A percentile compares a stretch with the other conserved stretches of the same genome.
phyloP scores from a whole-genome alignment of 2,113 vertebrate species.

The Vicugna pacos region DNA sequence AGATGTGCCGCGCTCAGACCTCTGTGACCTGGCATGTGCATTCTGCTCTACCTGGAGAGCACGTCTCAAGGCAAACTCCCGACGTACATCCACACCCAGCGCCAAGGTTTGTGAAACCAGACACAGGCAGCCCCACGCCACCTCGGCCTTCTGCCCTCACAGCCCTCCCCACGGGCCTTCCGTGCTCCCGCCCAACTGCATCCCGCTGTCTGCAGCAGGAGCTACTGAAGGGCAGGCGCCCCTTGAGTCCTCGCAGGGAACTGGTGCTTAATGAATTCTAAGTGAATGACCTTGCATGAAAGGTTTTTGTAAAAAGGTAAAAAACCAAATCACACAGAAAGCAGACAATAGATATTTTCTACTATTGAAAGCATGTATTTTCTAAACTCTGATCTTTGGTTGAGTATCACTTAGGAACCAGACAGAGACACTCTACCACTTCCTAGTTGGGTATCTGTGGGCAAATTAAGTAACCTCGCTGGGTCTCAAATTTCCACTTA shows the following conservation, averaged over 20 bases:
- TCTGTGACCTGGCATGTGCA: no score
- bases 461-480: no score
- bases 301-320: neutral
- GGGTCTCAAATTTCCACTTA: no score
- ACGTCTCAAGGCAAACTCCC: neutral
- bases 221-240: no score
- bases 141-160: neutral
- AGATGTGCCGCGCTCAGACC: no score
- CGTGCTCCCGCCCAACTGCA: neutral
- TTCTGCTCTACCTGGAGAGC: neutral
- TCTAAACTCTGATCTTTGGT: no score
- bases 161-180: neutral
- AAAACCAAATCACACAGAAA: conserved; percentile 23
- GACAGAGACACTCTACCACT: no score
- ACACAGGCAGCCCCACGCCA: neutral
- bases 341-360: neutral
- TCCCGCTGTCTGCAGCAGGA: neutral
- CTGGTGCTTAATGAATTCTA: neutral
- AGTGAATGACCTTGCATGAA: neutral
- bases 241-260: neutral
- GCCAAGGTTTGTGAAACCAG: neutral
- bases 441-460: no score
- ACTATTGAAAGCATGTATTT: no score
- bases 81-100: neutral
- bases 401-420: no score